Evolutionary conservation across 2,888 invertebrate species (phyloP), one percentile per base, ranked within the genome.

Genomic region (Tetramorium bicarinatum): DNA sequence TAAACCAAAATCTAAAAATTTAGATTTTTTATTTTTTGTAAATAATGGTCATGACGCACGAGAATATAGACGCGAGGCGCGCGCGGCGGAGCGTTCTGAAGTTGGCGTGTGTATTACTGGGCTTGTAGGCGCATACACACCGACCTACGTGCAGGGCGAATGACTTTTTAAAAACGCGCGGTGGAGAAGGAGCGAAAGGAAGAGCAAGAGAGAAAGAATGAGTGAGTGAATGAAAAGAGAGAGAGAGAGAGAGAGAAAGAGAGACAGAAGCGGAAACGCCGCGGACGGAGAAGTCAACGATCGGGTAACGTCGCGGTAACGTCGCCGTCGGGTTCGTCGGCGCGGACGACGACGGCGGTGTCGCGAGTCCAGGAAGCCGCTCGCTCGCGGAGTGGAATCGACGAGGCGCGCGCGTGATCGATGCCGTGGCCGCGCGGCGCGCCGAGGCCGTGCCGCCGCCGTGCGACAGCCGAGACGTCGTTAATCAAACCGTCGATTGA

Each of bases 331-430:
- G 34, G 29, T 1, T 47, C 29, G 29, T 74, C 44, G 44, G 62
- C 25, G 61, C 15, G 25, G 66, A 52, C 49, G 44, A 44, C 47
- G 44, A 54, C 69, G 34, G 15, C 52, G 34, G 29, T 34, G 15
- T 29, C 25, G 67, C 44, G 29, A 44, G n/a, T 44, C 29, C 56
- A 18, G 21, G 44, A 15, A 54, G 18, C 18, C 41, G 25, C 15
- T 11, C 34, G 49, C 11, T 4, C 29, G 29, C 4, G 29, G 41
- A 18, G 4, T 21, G 21, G 47, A 84, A 88, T 89, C 90, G 85
- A 88, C 82, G 82, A 87, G 75, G 79, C 41, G 62, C 85, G 82
- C 89, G 90, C 88, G 87, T 90, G 87, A 89, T 89, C 89, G 90
- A 90, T 88, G 85, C 61, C 38, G 64, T 59, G 34, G 13, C 29